phyloP scores from a whole-genome alignment of 2,113 vertebrate species.

The Oryzias woworae region DNA sequence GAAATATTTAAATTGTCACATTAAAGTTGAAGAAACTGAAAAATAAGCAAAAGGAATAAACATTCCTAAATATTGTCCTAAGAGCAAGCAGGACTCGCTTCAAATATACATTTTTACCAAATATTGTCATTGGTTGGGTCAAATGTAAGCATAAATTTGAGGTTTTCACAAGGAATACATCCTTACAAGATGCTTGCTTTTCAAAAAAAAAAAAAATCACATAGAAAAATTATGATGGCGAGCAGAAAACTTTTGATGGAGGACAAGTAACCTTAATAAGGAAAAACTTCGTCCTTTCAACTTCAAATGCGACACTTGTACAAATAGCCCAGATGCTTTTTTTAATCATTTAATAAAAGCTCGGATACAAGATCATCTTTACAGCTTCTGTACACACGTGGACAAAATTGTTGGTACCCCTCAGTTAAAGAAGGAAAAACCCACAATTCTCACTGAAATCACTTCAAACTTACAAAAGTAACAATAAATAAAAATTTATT shows the following conservation, averaged over 20 bases:
- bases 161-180: constrained; percentile 1
- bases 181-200: no score
- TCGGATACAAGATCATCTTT: constrained; percentile 48
- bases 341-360: constrained; percentile 72
- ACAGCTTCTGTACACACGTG: constrained; percentile 54
- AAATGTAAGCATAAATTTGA: constrained; percentile 11
- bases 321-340: constrained; percentile 40
- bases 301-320: constrained; percentile 13
- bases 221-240: background rate
- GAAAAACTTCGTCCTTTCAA: constrained; percentile 12
- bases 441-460: no score
- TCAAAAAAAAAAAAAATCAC: no score
- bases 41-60: background rate
- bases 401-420: no score
- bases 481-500: no score
- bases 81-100: background rate
- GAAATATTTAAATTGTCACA: no score
- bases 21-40: no score
- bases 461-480: no score
- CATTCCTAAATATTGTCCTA: background rate
- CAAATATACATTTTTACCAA: constrained; percentile 8
- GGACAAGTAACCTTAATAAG: constrained; percentile 3
- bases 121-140: background rate
- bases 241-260: constrained; percentile 8
- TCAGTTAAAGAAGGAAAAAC: no score